A percentile compares a stretch with the other conserved stretches of the same genome.
phyloP scores from a whole-genome alignment of 2,888 invertebrate genomes.

The Creontiades dilutus region DNA sequence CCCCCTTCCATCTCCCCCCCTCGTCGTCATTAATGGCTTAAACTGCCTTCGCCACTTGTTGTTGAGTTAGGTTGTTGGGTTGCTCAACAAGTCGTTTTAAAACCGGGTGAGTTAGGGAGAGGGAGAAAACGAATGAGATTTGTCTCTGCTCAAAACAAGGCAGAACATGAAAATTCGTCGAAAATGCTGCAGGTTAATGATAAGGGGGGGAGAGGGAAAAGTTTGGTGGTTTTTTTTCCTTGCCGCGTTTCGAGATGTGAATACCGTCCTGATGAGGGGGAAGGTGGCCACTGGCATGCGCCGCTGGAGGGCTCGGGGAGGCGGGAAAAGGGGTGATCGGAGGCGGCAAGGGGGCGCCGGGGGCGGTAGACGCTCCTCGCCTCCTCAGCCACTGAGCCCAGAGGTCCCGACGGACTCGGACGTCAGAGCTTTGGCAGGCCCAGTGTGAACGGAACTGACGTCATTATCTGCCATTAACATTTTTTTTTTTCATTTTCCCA shows the following conservation, averaged over 20 bases:
- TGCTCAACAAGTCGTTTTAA: conserved; percentile 32
- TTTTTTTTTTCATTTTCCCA: neutral
- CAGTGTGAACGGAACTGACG: conserved; percentile 14
- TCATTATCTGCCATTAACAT: conserved; percentile 5
- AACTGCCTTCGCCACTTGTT: conserved; percentile 36
- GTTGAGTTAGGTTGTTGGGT: conserved; percentile 32
- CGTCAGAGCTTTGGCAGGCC: conserved; percentile 16
- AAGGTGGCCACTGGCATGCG: neutral
- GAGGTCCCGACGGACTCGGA: conserved; percentile 66
- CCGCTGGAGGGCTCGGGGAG: neutral
- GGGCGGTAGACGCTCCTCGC: neutral
- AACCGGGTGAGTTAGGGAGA: neutral
- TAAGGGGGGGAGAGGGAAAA: neutral
- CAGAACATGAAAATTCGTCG: neutral
- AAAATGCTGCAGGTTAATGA: neutral
- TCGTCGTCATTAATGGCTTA: conserved; percentile 23
- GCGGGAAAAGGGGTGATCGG: neutral
- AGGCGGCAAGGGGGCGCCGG: neutral
- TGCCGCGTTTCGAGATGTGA: neutral
- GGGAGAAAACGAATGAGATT: neutral
- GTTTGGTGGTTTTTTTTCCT: neutral
- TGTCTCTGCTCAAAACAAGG: neutral
- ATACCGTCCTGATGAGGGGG: neutral
- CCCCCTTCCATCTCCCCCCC: neutral
- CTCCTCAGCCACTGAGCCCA: conserved; percentile 54